A percentile compares a stretch with the other conserved stretches of the same genome.
These are phyloP conservation scores for Limonius californicus DNA, from an alignment of 1,140 invertebrate genomes.

Conservation along the genomic window DNA sequence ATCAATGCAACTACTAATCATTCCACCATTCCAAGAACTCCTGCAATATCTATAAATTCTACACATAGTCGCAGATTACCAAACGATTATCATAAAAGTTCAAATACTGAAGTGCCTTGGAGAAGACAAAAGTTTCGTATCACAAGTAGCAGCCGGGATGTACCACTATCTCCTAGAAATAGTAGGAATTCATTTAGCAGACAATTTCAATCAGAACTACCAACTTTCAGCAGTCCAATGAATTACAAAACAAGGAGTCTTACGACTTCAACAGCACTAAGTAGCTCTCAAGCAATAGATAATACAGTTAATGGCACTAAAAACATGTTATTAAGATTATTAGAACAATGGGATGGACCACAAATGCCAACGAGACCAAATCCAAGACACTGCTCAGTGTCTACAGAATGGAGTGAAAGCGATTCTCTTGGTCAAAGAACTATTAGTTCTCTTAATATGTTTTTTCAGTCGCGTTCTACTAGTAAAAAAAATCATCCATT, in stretches of 20 bases:
- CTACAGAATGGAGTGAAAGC: constrained; percentile 54
- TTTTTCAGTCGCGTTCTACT: constrained; percentile 60
- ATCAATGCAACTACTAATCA: background rate
- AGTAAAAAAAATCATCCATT: constrained; percentile 47
- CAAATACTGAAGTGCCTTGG: constrained; percentile 50
- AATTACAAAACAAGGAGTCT: background rate
- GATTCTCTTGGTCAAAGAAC: constrained; percentile 55
- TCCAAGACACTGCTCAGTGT: constrained; percentile 54
- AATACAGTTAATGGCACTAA: constrained; percentile 57
- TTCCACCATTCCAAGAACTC: constrained; percentile 15
- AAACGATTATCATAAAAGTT: constrained; percentile 26
- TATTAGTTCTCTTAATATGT: constrained; percentile 65
- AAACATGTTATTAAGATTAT: constrained; percentile 64
- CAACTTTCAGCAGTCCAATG: constrained; percentile 14
- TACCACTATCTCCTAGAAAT: constrained; percentile 53
- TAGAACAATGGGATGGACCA: constrained; percentile 65
- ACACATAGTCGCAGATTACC: constrained; percentile 16
- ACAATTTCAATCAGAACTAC: constrained; percentile 26
- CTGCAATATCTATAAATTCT: background rate
- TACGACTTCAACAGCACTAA: background rate
- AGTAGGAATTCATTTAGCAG: constrained; percentile 26
- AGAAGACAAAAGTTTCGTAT: constrained; percentile 57
- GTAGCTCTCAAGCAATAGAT: background rate
- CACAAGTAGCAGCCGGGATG: constrained; percentile 58
- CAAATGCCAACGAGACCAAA: constrained; percentile 46